phyloP scores from a whole-genome alignment of 2,113 vertebrate genomes.

The Rhodinocichla rosea region DNA sequence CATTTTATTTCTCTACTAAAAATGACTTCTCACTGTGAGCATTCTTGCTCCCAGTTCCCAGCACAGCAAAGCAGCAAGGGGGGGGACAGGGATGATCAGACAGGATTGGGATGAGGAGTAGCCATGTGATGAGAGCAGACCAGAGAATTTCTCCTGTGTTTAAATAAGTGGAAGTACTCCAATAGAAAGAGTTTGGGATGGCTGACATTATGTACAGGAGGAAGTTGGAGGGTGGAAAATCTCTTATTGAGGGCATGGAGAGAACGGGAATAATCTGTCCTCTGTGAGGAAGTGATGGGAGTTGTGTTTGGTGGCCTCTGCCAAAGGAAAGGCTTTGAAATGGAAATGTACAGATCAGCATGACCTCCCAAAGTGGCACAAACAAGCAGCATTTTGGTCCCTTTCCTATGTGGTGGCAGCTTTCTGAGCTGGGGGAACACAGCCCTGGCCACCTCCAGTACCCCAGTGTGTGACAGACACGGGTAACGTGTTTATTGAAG shows the following conservation, averaged over 20 bases:
- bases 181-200: background rate
- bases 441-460: background rate
- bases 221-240: background rate
- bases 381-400: background rate
- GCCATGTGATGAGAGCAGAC: background rate
- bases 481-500: background rate
- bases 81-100: background rate
- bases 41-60: background rate
- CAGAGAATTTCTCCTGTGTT: background rate
- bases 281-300: background rate
- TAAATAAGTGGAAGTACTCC: background rate
- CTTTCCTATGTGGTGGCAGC: background rate
- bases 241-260: background rate
- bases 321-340: background rate
- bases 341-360: background rate
- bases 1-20: background rate
- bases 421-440: background rate
- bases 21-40: background rate
- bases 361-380: background rate
- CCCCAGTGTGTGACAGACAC: rapidly evolving
- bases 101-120: background rate
- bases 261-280: background rate
- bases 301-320: rapidly evolving
- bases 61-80: background rate
- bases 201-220: background rate